Evolutionary conservation across 2,888 invertebrate species (phyloP).

Genomic region (Clostera curtula): DNA sequence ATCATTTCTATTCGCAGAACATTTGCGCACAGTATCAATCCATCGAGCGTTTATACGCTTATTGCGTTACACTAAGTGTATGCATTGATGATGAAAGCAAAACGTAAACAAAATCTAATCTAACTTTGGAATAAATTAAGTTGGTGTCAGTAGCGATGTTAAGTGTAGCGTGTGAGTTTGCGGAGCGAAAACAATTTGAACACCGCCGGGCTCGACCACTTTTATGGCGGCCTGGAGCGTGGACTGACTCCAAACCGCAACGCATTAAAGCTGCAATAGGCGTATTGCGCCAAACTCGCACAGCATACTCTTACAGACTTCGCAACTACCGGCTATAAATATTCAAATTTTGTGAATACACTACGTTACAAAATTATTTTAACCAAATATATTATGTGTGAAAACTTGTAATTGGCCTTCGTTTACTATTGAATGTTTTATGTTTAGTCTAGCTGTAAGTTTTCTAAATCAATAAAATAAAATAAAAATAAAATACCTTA

Average conservation of each 20-base stretch:
- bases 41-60: conserved; percentile 11
- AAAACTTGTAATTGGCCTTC: too few species aligned
- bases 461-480: too few species aligned
- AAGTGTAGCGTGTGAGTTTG: conserved; percentile 42
- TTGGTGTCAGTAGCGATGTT: conserved; percentile 31
- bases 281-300: conserved; percentile 41
- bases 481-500: too few species aligned
- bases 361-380: too few species aligned
- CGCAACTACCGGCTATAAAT: conserved; percentile 30
- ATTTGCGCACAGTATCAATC: conserved; percentile 10
- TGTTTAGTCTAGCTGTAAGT: too few species aligned
- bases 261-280: conserved; percentile 55
- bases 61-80: conserved; percentile 16
- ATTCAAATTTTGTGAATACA: too few species aligned
- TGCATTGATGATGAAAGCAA: too few species aligned
- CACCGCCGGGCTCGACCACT: conserved; percentile 46
- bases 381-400: too few species aligned
- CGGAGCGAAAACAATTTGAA: conserved; percentile 59
- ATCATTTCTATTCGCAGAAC: too few species aligned
- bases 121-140: conserved; percentile 30
- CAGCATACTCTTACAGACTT: conserved; percentile 36
- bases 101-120: conserved; percentile 23
- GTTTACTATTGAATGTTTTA: too few species aligned
- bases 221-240: conserved; percentile 56
- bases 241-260: conserved; percentile 62